These are phyloP conservation scores for Drosophila nikananu DNA, from an alignment of 1,140 invertebrate species.

Conservation along the genomic window DNA sequence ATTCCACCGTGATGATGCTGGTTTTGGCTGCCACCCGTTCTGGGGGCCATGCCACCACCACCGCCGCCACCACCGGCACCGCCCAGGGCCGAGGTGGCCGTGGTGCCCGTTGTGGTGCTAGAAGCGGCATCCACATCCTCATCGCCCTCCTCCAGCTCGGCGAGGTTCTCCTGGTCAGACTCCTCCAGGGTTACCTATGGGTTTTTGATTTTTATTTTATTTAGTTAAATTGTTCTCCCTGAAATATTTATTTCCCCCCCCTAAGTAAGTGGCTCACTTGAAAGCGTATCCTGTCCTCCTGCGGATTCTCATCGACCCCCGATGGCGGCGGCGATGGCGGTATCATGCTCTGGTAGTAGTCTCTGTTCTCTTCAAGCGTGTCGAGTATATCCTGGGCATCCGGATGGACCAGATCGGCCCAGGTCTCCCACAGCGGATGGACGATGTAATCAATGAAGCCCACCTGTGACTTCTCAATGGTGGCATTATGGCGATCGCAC, in stretches of 20 bases:
- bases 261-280: slow-evolving; percentile 86
- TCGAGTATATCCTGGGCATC: slow-evolving; percentile 99
- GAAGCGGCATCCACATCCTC: slow-evolving; percentile 85
- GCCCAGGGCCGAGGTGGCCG: slow-evolving; percentile 55
- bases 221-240: background rate
- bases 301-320: slow-evolving; percentile 85
- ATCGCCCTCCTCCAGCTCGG: slow-evolving; percentile 87
- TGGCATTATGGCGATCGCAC: slow-evolving; percentile 98
- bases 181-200: slow-evolving; percentile 94
- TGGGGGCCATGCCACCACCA: slow-evolving; percentile 84
- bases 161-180: slow-evolving; percentile 88
- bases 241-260: background rate
- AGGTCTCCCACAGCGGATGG: slow-evolving; percentile 99
- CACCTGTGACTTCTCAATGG: slow-evolving; percentile 99
- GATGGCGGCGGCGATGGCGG: slow-evolving; percentile 92
- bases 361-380: slow-evolving; percentile 98
- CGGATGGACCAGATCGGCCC: slow-evolving; percentile 99
- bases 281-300: slow-evolving; percentile 89
- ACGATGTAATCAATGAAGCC: slow-evolving; percentile 99
- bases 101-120: slow-evolving; percentile 58
- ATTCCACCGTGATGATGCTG: slow-evolving; percentile 87
- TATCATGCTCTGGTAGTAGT: slow-evolving; percentile 97
- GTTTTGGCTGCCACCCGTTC: slow-evolving; percentile 86
- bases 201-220: slow-evolving; percentile 10
- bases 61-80: slow-evolving; percentile 44